Evolutionary conservation across 1,140 invertebrate genomes (phyloP).

Genomic region (Zaprionus gabonicus): DNA sequence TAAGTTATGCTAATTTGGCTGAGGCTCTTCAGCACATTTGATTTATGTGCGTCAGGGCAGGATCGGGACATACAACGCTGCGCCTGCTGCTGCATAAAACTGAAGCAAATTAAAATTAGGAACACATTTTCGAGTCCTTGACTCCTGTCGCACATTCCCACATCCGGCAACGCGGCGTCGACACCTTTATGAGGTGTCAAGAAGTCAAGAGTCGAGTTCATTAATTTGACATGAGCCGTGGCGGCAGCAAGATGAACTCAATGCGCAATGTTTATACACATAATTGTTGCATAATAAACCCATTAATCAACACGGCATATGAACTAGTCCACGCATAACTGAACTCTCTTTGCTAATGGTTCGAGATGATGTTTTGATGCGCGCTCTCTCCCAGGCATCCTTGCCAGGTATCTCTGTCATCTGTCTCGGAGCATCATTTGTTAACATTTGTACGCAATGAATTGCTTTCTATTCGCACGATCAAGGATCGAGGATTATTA

Average conservation of each 20-base stretch:
- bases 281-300: constrained; percentile 79
- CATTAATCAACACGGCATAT: constrained; percentile 65
- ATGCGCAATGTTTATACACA: constrained; percentile 66
- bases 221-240: constrained; percentile 77
- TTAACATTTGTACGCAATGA: constrained; percentile 53
- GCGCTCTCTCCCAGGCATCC: neutral
- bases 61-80: constrained; percentile 26
- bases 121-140: constrained; percentile 25
- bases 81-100: constrained; percentile 70
- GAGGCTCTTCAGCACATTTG: constrained; percentile 54
- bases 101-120: constrained; percentile 71
- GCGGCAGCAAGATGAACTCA: constrained; percentile 25
- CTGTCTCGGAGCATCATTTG: constrained; percentile 57
- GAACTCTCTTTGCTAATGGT: constrained; percentile 62
- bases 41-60: constrained; percentile 62
- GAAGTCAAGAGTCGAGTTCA: constrained; percentile 75
- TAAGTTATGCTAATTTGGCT: constrained; percentile 69
- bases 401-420: constrained; percentile 26
- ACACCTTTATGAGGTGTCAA: constrained; percentile 81
- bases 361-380: constrained; percentile 64
- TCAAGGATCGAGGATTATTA: constrained; percentile 7
- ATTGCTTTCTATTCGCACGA: neutral
- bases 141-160: constrained; percentile 42
- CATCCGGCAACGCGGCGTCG: constrained; percentile 46
- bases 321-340: constrained; percentile 35